Evolutionary conservation across 2,113 vertebrate species (phyloP), one percentile per base, ranked within the genome.

Genomic region (Onychostoma macrolepis): DNA sequence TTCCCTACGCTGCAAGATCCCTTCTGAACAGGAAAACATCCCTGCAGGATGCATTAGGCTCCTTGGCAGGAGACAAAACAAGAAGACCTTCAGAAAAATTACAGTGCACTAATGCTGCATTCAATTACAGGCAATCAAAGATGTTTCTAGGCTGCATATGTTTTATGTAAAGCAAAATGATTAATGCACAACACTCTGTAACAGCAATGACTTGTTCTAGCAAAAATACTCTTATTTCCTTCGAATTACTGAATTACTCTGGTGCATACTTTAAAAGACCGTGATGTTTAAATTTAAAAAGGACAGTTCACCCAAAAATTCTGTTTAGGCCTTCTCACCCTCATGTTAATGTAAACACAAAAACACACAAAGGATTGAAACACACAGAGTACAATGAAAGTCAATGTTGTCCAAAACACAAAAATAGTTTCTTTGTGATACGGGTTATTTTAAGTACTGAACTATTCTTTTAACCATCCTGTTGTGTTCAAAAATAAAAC

Each of bases 41-140:
- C 4, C 74, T 28, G 58, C n/a, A 76, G 43, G 30, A 61, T 56
- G 71, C 58, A 80, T 41, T 48, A 86, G 33, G 43, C 17, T 26
- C 26, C 36, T 19, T 26, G 9, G 30, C 30, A 38, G 43, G 3
- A n/a, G 12, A 65, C 10, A 58, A 77, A 72, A 63, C 26, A 71
- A 83, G 61, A 74, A 74, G 41, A 38, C 78, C 61, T 83, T 76
- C 86, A 76, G 67, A 38, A 48, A 76, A 17, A 26, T 26, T 11
- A 71, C 2, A 1, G 28, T 24, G 38, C 48, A 21, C 53, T 61
- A 63, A 83, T 84, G 67, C 33, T 15, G 19, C 24, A 74, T 75
- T 58, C 24, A 83, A 50, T 53, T 53, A 38, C 5, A 26, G n/a
- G 48, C 33, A 50, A 56, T 72, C 50, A 76, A 65, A 65, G 8